Evolutionary conservation across 37 sponge, comb jelly and placozoan genomes (phyloP), one percentile per base, ranked within the genome.

Genomic region (Axinella damicornis): DNA sequence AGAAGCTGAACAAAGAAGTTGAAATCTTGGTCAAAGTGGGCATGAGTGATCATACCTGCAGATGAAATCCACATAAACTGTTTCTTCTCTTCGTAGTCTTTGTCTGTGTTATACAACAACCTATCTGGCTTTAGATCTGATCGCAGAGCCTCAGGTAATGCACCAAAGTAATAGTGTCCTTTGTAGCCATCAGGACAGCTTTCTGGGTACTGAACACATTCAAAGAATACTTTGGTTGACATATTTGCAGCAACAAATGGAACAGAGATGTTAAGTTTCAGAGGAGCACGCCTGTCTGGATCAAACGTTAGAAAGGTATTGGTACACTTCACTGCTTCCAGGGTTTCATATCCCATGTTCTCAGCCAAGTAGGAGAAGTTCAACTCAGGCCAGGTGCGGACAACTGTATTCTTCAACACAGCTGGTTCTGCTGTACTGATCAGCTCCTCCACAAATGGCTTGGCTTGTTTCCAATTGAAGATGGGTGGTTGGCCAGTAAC

Each of bases 51-150:
- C 95, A 96, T 91, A 11, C 93, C 92, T 28, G 92, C 39, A 2
- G 97, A 96, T 14, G 97, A 96, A 37, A 96, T 76, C 97, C 97
- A 96, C 52, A 96, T 52, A 73, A 94, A 96, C 76, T 96, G 97
- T 27, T 73, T 90, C 37, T 38, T 58, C 9, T 81, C 64, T 21
- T 80, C 25, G 52, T 57, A 54, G 75, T 96, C 97, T 36, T 73
- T 63, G 12, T 81, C 30, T 12, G 92, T 83, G 57, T 71, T 57
- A 77, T 88, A 96, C 12, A 96, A 66, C 1, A 78, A 36, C 2
- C 63, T 20, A 31, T 84, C 66, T 27, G 92, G 89, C 28, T 30
- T 19, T 16, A 94, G 5, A 71, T 96, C 95, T 5, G 34, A 6
- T n/a, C 53, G 65, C 6, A 96, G 87, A 41, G 28, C 5, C 5